These are phyloP conservation scores for Steinernema hermaphroditum DNA, from an alignment of 2,888 invertebrate species.

Conservation along the genomic window DNA sequence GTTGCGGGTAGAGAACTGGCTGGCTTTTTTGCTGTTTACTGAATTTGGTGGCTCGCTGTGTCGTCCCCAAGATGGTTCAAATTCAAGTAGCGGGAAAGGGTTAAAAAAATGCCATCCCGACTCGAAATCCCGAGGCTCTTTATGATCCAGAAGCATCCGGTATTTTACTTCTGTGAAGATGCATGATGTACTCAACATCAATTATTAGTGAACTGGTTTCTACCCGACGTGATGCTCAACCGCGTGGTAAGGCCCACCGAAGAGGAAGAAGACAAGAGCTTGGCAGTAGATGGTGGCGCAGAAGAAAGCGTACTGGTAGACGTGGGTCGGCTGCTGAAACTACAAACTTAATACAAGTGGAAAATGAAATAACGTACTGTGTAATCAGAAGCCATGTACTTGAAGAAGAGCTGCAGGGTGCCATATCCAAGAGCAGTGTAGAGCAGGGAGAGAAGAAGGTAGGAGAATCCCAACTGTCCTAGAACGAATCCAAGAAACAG, in stretches of 20 bases:
- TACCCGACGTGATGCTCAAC: not conserved
- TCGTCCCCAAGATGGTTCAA: no score
- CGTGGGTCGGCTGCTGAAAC: constrained; percentile 33
- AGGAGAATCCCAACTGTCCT: constrained; percentile 46
- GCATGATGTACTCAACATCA: no score
- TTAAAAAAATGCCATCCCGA: no score
- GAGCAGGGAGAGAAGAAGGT: constrained; percentile 47
- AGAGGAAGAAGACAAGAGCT: constrained; percentile 34
- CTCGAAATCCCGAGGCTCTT: no score
- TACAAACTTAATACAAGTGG: no score
- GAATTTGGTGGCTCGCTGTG: no score
- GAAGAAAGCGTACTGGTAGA: constrained; percentile 34
- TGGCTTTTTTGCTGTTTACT: not conserved
- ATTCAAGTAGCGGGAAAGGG: no score
- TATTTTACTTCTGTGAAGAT: no score
- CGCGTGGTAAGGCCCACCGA: constrained; percentile 31
- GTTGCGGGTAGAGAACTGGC: not conserved
- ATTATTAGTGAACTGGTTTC: no score
- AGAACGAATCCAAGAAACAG: constrained; percentile 43
- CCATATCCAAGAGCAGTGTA: constrained; percentile 47
- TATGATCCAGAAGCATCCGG: no score
- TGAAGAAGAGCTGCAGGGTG: constrained; percentile 49
- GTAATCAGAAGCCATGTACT: constrained; percentile 37
- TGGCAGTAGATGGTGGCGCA: constrained; percentile 31
- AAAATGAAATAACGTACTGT: not conserved